These are phyloP conservation scores for Clavelina lepadiformis DNA, from an alignment of 23 tunicate species.

Conservation along the genomic window DNA sequence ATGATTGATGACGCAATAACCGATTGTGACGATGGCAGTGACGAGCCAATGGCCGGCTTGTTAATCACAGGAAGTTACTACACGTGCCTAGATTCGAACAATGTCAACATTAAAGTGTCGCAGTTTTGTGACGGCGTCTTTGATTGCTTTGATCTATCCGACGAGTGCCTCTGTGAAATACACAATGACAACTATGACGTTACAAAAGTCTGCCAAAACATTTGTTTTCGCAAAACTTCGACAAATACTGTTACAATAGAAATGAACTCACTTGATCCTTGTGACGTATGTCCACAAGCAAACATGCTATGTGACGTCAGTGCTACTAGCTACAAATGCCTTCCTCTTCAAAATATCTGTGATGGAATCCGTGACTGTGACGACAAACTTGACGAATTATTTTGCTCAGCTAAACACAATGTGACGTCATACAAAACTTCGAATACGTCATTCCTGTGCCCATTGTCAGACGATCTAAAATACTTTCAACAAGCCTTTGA, in stretches of 20 bases:
- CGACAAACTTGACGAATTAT: constrained; percentile 25
- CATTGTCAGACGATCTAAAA: background rate
- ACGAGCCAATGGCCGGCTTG: constrained; percentile 2
- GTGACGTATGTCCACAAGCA: background rate
- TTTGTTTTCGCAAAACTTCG: background rate
- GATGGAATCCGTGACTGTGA: constrained; percentile 21
- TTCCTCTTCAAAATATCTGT: constrained; percentile 7
- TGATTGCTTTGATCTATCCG: constrained; percentile 41
- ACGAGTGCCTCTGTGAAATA: constrained; percentile 44
- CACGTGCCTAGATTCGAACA: background rate
- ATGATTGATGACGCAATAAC: constrained; percentile 33
- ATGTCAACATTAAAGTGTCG: background rate
- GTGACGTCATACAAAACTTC: background rate
- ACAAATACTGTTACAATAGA: background rate
- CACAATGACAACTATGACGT: background rate
- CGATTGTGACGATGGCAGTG: constrained; percentile 63
- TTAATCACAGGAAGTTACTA: background rate
- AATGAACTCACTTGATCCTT: background rate
- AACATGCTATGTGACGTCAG: background rate
- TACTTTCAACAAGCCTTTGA: background rate
- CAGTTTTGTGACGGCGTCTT: constrained; percentile 48
- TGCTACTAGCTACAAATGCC: background rate
- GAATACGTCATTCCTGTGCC: constrained; percentile 15
- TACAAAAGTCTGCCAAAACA: constrained; percentile 5
- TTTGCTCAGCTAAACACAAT: background rate